These are phyloP conservation scores for Thecocarcelia acutangulata DNA, from an alignment of 2,888 invertebrate genomes.

Conservation along the genomic window DNA sequence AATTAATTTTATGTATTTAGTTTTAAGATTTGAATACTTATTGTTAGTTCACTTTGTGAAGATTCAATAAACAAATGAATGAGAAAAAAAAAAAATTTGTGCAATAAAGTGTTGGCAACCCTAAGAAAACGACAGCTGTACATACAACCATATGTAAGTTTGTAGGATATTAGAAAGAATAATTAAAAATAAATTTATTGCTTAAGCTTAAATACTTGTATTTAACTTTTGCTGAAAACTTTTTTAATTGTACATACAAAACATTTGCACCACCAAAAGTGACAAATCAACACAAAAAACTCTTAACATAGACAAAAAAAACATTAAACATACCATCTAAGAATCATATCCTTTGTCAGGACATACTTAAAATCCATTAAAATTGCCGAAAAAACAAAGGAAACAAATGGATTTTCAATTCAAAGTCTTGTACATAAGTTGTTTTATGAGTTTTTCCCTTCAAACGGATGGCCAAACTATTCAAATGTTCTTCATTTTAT, in stretches of 20 bases:
- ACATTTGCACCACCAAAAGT: background rate
- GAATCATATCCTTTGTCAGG: conserved; percentile 47
- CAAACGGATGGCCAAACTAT: conserved; percentile 12
- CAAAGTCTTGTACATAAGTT: conserved; percentile 47
- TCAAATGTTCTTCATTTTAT: conserved; percentile 11
- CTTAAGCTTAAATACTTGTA: too few relatives aligned
- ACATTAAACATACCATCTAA: conserved; percentile 46
- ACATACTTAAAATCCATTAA: conserved; percentile 63
- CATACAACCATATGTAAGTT: too few relatives aligned
- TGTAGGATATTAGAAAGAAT: too few relatives aligned
- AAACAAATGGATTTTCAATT: conserved; percentile 51
- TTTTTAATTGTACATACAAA: background rate
- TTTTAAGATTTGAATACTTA: too few relatives aligned
- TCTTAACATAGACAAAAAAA: conserved; percentile 5
- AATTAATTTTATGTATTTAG: too few relatives aligned
- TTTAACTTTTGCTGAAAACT: too few relatives aligned
- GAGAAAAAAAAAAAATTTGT: too few relatives aligned
- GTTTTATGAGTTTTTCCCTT: conserved; percentile 56
- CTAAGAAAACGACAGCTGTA: too few relatives aligned
- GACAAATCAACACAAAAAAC: background rate
- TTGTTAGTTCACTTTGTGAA: too few relatives aligned
- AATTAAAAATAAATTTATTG: too few relatives aligned
- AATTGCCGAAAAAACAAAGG: conserved; percentile 39
- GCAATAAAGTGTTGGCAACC: too few relatives aligned
- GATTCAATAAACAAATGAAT: too few relatives aligned